Conservation (phyloP, 92 coral and sea anemone species). For the Anthopleura xanthogrammica region DNA sequence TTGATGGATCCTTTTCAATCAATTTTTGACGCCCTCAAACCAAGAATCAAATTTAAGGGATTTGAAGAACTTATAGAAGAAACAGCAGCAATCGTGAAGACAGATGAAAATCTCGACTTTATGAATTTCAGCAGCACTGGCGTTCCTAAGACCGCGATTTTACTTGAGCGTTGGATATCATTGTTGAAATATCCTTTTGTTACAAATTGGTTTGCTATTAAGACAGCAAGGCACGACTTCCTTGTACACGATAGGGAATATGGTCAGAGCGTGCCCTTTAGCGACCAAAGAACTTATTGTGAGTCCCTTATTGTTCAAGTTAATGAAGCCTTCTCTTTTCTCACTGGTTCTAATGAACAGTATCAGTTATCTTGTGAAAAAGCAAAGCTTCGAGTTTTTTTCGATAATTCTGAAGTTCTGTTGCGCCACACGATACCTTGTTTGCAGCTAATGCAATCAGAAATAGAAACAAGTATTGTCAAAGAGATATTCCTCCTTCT, state of each 20-base stretch:
- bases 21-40: not conserved
- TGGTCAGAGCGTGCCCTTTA: not conserved
- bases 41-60: not conserved
- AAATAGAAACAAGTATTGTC: not conserved
- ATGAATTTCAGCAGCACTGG: not conserved
- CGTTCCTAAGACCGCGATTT: not conserved
- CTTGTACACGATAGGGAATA: conserved; percentile 5
- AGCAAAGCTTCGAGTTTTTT: not conserved
- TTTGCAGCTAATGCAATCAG: conserved; percentile 1
- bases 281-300: not conserved
- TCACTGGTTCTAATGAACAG: not conserved
- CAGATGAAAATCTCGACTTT: not conserved
- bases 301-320: not conserved
- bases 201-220: conserved; percentile 26
- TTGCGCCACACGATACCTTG: conserved; percentile 1
- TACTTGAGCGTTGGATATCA: not conserved
- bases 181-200: conserved; percentile 14
- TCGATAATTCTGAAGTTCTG: not conserved
- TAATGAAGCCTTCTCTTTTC: not conserved
- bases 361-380: not conserved
- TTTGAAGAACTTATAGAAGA: not conserved
- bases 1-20: not conserved
- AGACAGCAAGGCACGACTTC: conserved; percentile 20
- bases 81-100: conserved; percentile 9
- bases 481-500: not conserved